Evolutionary conservation across 2,888 invertebrate genomes (phyloP).

Genomic region (Andrena hattorfiana): DNA sequence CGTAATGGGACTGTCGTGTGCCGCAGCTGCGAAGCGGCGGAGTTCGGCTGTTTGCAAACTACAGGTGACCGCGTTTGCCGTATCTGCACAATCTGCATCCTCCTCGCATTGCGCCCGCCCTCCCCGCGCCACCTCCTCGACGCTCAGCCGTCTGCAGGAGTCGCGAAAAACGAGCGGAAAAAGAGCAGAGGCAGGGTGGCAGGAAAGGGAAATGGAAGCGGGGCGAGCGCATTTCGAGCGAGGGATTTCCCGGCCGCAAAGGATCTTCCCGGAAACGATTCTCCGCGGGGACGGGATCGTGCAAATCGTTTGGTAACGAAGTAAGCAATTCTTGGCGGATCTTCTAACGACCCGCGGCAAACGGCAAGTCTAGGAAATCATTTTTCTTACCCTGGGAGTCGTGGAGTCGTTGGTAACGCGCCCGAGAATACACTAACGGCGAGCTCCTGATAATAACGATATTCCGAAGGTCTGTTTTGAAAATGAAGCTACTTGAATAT

Average conservation of each 20-base stretch:
- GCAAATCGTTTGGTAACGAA: slow-evolving; percentile 14
- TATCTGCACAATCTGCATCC: slow-evolving; percentile 43
- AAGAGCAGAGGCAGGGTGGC: not conserved
- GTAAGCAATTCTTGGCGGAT: slow-evolving; percentile 9
- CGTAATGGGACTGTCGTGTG: slow-evolving; percentile 56
- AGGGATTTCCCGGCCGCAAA: not conserved
- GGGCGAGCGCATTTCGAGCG: not conserved
- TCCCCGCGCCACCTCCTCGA: too few relatives aligned
- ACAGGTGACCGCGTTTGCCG: slow-evolving; percentile 42
- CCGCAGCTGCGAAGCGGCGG: slow-evolving; percentile 48
- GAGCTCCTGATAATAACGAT: not conserved
- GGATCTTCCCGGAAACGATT: not conserved
- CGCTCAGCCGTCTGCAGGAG: not conserved
- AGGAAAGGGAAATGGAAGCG: not conserved
- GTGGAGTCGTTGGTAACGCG: not conserved
- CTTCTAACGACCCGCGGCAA: not conserved
- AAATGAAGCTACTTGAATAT: slow-evolving; percentile 12
- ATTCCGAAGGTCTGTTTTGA: not conserved
- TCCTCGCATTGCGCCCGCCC: not conserved
- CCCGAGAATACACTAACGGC: not conserved
- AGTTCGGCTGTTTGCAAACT: slow-evolving; percentile 55
- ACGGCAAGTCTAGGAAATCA: not conserved
- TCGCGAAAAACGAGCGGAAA: not conserved
- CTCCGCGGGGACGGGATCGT: not conserved
- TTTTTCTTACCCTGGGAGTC: not conserved